A percentile compares a stretch with the other conserved stretches of the same genome.
Evolutionary conservation across 2,797 vertebrate species (phyloP).

Genomic region (Numenius phaeopus): DNA sequence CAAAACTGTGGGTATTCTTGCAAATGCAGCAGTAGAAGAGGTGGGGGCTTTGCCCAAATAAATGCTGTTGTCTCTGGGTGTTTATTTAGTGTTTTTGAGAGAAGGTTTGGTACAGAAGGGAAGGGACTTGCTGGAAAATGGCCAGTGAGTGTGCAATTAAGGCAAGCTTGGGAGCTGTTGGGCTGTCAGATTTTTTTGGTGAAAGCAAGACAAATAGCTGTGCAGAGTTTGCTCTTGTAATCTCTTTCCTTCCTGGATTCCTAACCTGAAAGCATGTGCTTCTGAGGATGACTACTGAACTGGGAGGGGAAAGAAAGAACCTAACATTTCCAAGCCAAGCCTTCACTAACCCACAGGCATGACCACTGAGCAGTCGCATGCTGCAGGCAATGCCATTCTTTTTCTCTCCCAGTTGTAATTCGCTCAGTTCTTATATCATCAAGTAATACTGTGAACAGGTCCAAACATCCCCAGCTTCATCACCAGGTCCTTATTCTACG

Average conservation of each 20-base stretch:
- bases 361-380: neutral
- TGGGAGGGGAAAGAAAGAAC: neutral
- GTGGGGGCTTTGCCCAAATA: neutral
- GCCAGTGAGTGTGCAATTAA: neutral
- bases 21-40: neutral
- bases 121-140: neutral
- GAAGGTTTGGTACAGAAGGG: neutral
- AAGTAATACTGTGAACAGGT: neutral
- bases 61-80: neutral
- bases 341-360: neutral
- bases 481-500: neutral
- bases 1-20: neutral
- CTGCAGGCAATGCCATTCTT: neutral
- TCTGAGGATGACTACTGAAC: neutral
- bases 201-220: constrained; percentile 3
- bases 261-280: neutral
- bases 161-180: neutral
- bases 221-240: neutral
- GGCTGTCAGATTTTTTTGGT: neutral
- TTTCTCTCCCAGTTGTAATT: neutral
- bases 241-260: neutral
- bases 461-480: neutral
- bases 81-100: neutral
- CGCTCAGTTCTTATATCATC: neutral
- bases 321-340: neutral